A percentile compares a stretch with the other conserved stretches of the same genome.
Conservation (phyloP, 2,113 vertebrate genomes). For the Oceanodroma tethys region DNA sequence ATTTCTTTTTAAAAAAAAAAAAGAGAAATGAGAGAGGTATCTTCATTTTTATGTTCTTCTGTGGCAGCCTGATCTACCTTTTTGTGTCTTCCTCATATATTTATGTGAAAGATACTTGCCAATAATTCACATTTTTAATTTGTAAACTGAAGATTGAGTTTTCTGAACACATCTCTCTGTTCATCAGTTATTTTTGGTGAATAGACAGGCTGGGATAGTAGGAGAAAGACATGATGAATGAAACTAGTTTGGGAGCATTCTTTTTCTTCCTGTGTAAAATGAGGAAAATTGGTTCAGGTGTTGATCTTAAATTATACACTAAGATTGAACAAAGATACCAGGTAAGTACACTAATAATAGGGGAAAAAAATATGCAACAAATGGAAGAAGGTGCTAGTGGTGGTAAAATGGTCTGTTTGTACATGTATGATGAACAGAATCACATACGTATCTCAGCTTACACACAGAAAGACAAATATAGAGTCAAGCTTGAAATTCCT, state of each 20-base stretch:
- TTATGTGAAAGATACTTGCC: conserved; percentile 55
- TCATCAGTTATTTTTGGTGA: not conserved
- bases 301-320: not conserved
- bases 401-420: not conserved
- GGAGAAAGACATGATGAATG: not conserved
- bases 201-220: not conserved
- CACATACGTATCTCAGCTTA: not conserved
- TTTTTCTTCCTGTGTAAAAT: not conserved
- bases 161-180: not conserved
- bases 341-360: conserved; percentile 11
- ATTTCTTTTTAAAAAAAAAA: conserved; percentile 23
- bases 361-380: not conserved
- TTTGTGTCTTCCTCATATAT: conserved; percentile 63
- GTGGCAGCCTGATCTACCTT: conserved; percentile 36
- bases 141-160: conserved; percentile 44
- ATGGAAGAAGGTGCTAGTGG: not conserved
- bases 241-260: not conserved
- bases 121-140: not conserved
- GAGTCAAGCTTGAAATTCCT: not conserved
- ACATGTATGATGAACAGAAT: not conserved
- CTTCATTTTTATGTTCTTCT: conserved; percentile 43
- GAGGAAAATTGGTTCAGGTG: not conserved
- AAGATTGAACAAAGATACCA: not conserved
- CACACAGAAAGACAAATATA: not conserved
- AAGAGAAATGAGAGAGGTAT: not conserved